phyloP scores from a whole-genome alignment of 2,797 vertebrate genomes.

The Spea hammondii region DNA sequence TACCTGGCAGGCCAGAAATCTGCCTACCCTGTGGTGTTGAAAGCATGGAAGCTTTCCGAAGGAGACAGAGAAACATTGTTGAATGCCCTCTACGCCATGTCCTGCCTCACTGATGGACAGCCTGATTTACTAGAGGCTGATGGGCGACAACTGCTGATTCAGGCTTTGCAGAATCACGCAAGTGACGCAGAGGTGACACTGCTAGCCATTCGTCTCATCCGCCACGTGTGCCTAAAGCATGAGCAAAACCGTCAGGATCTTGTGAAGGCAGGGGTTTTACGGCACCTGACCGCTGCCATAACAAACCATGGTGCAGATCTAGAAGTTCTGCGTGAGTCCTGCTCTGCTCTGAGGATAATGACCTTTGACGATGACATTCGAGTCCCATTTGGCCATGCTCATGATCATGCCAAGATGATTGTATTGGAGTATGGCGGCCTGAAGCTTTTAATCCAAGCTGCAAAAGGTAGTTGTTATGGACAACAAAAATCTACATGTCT shows the following conservation, averaged over 20 bases:
- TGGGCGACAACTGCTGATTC: conserved; percentile 76
- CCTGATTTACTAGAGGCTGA: conserved; percentile 82
- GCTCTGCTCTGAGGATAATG: conserved; percentile 78
- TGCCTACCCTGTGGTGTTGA: conserved; percentile 81
- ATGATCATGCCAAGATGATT: conserved; percentile 89
- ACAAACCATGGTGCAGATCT: conserved; percentile 61
- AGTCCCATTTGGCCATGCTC: conserved; percentile 85
- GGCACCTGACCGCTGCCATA: conserved; percentile 71
- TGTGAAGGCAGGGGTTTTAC: conserved; percentile 75
- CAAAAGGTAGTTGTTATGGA: conserved; percentile 74
- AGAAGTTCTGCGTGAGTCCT: conserved; percentile 74
- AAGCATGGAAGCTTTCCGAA: conserved; percentile 68
- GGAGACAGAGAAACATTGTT: conserved; percentile 61
- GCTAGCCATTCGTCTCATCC: conserved; percentile 66
- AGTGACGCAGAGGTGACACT: conserved; percentile 61
- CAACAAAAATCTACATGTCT: not conserved
- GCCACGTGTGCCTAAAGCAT: conserved; percentile 85
- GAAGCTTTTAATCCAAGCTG: conserved; percentile 83
- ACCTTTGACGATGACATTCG: conserved; percentile 92
- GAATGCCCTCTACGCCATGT: conserved; percentile 70
- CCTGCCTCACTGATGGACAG: conserved; percentile 81
- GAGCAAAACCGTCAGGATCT: conserved; percentile 89
- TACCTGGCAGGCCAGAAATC: conserved; percentile 85
- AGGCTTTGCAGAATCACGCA: conserved; percentile 56
- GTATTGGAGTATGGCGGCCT: conserved; percentile 84